These are phyloP conservation scores for Catalaphyllia jardinei DNA, from an alignment of 64 coral and sea anemone genomes.

Conservation along the genomic window DNA sequence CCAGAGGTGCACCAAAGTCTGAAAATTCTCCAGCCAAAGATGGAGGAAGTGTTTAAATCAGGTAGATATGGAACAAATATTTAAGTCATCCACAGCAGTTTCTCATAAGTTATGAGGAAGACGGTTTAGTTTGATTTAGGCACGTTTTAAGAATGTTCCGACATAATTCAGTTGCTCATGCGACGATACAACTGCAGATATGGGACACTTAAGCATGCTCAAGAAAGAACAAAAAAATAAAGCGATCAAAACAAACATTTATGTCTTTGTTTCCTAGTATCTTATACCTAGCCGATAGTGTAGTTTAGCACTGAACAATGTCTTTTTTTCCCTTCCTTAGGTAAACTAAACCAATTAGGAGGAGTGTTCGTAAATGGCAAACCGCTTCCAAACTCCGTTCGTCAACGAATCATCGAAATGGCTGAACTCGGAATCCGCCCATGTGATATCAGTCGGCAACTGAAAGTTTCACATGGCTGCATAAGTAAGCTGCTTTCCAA, in stretches of 20 bases:
- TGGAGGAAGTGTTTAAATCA: constrained; percentile 15
- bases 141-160: too few relatives aligned
- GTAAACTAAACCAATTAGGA: constrained; percentile 84
- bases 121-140: neutral
- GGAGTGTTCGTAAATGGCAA: constrained; percentile 93
- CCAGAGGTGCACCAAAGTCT: neutral
- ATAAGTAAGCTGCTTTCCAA: constrained; percentile 87
- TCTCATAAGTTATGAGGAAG: neutral
- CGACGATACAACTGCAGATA: too few relatives aligned
- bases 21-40: neutral
- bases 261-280: too few relatives aligned
- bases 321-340: constrained; percentile 23
- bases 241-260: too few relatives aligned
- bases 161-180: too few relatives aligned
- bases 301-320: too few relatives aligned
- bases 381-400: constrained; percentile 80
- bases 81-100: too few relatives aligned
- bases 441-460: constrained; percentile 83
- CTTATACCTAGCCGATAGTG: too few relatives aligned
- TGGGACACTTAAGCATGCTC: too few relatives aligned
- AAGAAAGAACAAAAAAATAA: too few relatives aligned
- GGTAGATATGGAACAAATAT: neutral
- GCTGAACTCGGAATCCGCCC: constrained; percentile 72
- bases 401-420: constrained; percentile 84
- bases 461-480: constrained; percentile 85